These are phyloP conservation scores for Pandemis cinnamomeana DNA, from an alignment of 2,888 invertebrate genomes.

Conservation along the genomic window DNA sequence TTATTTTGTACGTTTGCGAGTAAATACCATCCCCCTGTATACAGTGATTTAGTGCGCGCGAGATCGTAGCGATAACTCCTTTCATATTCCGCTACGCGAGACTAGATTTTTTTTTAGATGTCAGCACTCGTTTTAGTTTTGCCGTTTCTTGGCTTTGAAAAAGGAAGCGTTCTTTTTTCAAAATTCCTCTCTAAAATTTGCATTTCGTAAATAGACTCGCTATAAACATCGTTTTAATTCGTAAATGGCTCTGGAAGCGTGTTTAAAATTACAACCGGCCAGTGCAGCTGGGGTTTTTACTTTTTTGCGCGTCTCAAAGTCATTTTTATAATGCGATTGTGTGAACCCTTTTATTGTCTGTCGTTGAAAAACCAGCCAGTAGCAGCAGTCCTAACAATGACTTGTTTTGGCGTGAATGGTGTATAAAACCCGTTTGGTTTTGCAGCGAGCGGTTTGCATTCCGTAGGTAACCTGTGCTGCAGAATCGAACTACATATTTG, in stretches of 20 bases:
- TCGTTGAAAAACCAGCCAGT: slow-evolving; percentile 19
- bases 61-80: slow-evolving; percentile 83
- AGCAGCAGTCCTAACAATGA: slow-evolving; percentile 42
- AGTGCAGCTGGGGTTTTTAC: slow-evolving; percentile 40
- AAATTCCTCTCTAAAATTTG: slow-evolving; percentile 50
- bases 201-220: slow-evolving; percentile 43
- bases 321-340: slow-evolving; percentile 33
- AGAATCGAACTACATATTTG: slow-evolving; percentile 54
- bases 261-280: slow-evolving; percentile 27
- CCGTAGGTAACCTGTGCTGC: slow-evolving; percentile 61
- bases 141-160: slow-evolving; percentile 54
- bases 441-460: slow-evolving; percentile 75
- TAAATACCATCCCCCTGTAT: slow-evolving; percentile 83
- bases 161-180: slow-evolving; percentile 53
- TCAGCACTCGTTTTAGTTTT: slow-evolving; percentile 53
- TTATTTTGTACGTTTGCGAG: slow-evolving; percentile 83
- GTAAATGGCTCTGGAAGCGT: slow-evolving; percentile 40
- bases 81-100: slow-evolving; percentile 80
- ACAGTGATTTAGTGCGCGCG: slow-evolving; percentile 82
- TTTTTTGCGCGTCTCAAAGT: slow-evolving; percentile 36
- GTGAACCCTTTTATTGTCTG: slow-evolving; percentile 26
- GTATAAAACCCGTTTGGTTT: slow-evolving; percentile 63
- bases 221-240: slow-evolving; percentile 34
- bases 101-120: slow-evolving; percentile 65
- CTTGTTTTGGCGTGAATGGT: slow-evolving; percentile 47